phyloP scores from a whole-genome alignment of 2,888 invertebrate species.

The Melipona beecheii region DNA sequence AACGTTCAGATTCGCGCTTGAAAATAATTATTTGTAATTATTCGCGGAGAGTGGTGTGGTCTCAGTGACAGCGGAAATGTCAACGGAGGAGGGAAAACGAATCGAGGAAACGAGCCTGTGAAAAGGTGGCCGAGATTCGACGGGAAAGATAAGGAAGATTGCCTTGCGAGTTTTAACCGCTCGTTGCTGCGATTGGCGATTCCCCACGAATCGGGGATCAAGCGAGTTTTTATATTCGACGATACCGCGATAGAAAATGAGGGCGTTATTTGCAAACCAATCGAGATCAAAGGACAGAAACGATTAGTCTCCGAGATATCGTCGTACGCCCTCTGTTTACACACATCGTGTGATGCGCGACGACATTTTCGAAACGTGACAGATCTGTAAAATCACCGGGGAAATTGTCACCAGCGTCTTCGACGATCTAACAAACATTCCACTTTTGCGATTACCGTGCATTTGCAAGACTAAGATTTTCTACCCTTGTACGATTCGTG shows the following conservation, averaged over 20 bases:
- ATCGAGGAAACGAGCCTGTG: conserved; percentile 63
- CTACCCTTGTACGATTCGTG: too few relatives aligned
- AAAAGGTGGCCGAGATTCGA: conserved; percentile 57
- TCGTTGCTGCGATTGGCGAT: conserved; percentile 54
- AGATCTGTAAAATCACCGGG: too few relatives aligned
- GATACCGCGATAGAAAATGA: conserved; percentile 31
- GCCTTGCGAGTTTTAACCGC: conserved; percentile 71
- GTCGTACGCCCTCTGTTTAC: neutral
- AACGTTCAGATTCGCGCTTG: neutral
- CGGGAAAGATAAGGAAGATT: conserved; percentile 56
- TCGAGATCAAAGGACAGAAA: conserved; percentile 61
- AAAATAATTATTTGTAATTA: neutral
- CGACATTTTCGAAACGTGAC: too few relatives aligned
- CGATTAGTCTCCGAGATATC: conserved; percentile 27
- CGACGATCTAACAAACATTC: too few relatives aligned
- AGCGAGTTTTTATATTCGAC: conserved; percentile 30
- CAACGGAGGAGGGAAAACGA: conserved; percentile 30
- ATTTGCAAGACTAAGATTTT: too few relatives aligned
- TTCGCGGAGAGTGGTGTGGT: neutral
- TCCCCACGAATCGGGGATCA: conserved; percentile 55
- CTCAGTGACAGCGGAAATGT: too few relatives aligned
- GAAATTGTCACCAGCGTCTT: too few relatives aligned
- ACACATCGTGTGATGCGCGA: neutral
- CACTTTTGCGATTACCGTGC: too few relatives aligned
- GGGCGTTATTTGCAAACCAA: conserved; percentile 52